Evolutionary conservation across 2,797 vertebrate species (phyloP), one percentile per base, ranked within the genome.

Genomic region (Morus bassanus): DNA sequence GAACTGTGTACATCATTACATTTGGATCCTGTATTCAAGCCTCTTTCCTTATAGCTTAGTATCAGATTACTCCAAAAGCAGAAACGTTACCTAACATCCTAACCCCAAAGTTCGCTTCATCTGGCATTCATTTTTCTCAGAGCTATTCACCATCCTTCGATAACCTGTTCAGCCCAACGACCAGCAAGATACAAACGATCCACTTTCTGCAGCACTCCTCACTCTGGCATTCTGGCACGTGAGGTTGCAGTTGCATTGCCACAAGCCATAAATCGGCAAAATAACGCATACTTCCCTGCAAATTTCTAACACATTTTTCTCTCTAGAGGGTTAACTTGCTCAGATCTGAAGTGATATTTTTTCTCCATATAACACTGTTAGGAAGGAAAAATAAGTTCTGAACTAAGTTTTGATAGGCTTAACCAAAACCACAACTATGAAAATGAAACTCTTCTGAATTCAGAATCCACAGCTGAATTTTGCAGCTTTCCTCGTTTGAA

Each of bases 401-500:
- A 87, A 93, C 63, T 72, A 68, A 77, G 78, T 81, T 95, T 85
- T 88, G 75, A 95, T 80, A 95, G 75, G 68, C 94, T 88, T 74
- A 87, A 94, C 60, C 78, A 88, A 96, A 96, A 88, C 91, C 93
- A 93, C 92, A 94, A 72, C 82, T 63, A 91, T 67, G 94, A 94
- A 85, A 82, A 91, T 16, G 56, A 59, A 95, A 93, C 90, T 83
- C 27, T 17, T 63, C 54, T 3, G 48, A 86, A 72, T 16, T 93
- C 57, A 65, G 56, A 77, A 85, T n/a, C 89, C 84, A 73, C 37
- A 88, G 81, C 39, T 69, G 28, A 85, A 56, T 61, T 88, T 24
- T 75, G 60, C 68, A 83, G 81, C 81, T 91, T 83, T 73, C 35
- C 27, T 73, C 0, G 0, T 46, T 5, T 24, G 18, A 87, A 51